Conservation (phyloP, 2,888 invertebrate genomes). For the Cremastinae sp. region DNA sequence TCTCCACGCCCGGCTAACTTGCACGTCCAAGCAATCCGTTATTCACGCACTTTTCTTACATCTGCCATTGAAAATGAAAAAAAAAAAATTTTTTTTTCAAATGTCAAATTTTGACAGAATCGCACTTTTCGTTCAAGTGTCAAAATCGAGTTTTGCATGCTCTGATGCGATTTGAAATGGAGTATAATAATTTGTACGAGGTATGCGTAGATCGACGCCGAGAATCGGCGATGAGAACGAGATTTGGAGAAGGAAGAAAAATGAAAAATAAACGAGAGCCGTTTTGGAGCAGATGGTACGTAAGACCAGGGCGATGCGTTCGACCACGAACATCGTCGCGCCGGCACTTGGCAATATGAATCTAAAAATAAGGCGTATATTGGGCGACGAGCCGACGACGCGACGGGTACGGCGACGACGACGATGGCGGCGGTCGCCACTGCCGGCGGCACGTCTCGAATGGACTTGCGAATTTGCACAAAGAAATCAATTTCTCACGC, state of each 20-base stretch:
- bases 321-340: constrained; percentile 53
- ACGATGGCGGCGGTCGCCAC: constrained; percentile 6
- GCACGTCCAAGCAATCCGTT: constrained; percentile 43
- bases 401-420: constrained; percentile 34
- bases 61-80: no score
- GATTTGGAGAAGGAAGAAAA: constrained; percentile 17
- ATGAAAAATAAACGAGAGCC: constrained; percentile 19
- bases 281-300: constrained; percentile 49
- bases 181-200: no score
- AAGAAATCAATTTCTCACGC: no score
- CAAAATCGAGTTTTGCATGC: no score
- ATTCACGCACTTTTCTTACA: constrained; percentile 43
- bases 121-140: no score
- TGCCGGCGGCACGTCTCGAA: no score
- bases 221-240: no score
- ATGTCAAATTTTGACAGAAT: no score
- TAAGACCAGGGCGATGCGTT: constrained; percentile 47
- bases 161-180: no score
- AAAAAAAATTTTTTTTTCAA: no score
- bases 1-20: constrained; percentile 56
- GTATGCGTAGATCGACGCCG: no score
- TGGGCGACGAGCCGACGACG: constrained; percentile 66
- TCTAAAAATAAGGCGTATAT: constrained; percentile 76
- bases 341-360: constrained; percentile 69
- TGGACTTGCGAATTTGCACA: no score